Base-by-base conservation (phyloP, 2,888 invertebrate species). In the Philhelius pedissequus region DNA sequence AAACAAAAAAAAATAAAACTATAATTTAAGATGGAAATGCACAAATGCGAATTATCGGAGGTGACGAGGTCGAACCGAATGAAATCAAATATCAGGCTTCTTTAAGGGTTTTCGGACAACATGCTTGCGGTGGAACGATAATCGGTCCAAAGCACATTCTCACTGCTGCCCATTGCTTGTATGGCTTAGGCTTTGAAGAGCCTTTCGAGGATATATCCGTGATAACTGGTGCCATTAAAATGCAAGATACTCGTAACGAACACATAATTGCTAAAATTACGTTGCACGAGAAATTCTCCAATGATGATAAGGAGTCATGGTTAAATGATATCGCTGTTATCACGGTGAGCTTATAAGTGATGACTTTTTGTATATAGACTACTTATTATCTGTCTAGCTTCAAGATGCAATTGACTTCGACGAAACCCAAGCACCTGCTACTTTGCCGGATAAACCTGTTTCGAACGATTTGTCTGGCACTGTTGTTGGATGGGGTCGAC, bases 41-140 rank as follows among this genome's bases (percentile, higher is more conserved):
- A 11, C 60, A 60, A 60, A 5, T 6, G 11, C 32, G 64, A 32
- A 64, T 64, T 6, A 8, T 13, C 8, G 64, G 64, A 22, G 64
- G 64, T n/a, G 32, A 48, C 0, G n/a, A 48, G 3, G 32, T 64
- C 1, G n/a, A 45, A n/a, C 7, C 45, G n/a, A 32, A 32, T 9
- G 64, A 64, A 48, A 11, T 64, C 4, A 18, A 4, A 5, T 48
- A n/a, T 32, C 48, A 32, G 5, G 64, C 64, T n/a, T 64, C 64
- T 11, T 4, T 64, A 9, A 30, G 64, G n/a, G 64, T 64, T 0
- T 45, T 48, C 22, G 64, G 20, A 0, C 48, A 64, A 1, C 64
- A 64, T 20, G n/a, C n/a, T 8, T 64, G 64, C 5, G 64, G 64
- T 7, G 64, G 64, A 22, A 64, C 64, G 0, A 64, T 64, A 32